Evolutionary conservation across 2,888 invertebrate genomes (phyloP), one percentile per base, ranked within the genome.

Genomic region (Charanyca ferruginea): DNA sequence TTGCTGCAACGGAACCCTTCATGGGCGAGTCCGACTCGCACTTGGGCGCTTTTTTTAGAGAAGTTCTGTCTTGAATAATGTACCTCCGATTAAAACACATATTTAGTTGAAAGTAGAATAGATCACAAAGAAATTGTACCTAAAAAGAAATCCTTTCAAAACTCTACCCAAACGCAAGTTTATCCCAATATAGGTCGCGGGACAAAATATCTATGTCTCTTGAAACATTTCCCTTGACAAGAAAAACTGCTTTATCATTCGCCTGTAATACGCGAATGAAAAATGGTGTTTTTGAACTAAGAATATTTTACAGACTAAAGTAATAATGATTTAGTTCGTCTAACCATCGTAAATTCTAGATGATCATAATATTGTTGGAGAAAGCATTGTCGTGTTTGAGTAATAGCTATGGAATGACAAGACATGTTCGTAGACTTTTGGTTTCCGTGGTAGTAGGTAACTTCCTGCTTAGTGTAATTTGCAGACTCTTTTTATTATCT

Each of bases 251-350:
- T 63, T 22, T 16, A 35, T 68, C 69, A 70, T 38, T 44, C 25
- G 6, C 11, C 42, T n/a, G 52, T 63, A 63, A 63, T 67, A 44
- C 22, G n/a, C 35, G 53, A 66, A 67, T 70, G 69, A 63, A 69
- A 70, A 63, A 70, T 63, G 4, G n/a, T 47, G 20, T 38, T 69
- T 25, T 52, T 42, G 55, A 51, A 35, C 45, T 32, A 20, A 23
- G 35, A 9, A 32, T 62, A 23, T 41, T 41, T 41, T 38, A 28
- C 20, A 23, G 20, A 7, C 13, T 41, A 1, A 23, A 38, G 49
- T 54, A 32, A 45, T 38, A 54, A 61, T 44, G 47, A 22, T 20
- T 23, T 38, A 44, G 22, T 47, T 28, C n/a, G 32, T 22, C 16
- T 22, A 51, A 9, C 41, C 5, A 25, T 32, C 32, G 32, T 41